These are phyloP conservation scores for Beaufortia kweichowensis DNA, from an alignment of 2,113 vertebrate genomes.

Conservation along the genomic window DNA sequence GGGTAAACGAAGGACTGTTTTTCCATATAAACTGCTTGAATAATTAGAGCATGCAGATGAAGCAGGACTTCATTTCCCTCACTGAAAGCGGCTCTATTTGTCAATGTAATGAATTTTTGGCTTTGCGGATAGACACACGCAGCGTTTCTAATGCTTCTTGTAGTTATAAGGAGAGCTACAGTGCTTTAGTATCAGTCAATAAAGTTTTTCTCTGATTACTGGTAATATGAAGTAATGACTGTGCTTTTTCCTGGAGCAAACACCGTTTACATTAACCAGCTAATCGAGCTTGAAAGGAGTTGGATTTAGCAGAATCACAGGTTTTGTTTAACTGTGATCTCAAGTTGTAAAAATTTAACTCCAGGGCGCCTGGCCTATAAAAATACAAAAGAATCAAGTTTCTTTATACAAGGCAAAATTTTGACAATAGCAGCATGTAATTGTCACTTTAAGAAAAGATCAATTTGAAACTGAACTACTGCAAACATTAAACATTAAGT, in stretches of 20 bases:
- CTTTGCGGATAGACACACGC: conserved; percentile 21
- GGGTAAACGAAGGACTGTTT: conserved; percentile 35
- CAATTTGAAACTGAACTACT: neutral
- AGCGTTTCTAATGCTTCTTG: conserved; percentile 35
- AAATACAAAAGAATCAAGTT: neutral
- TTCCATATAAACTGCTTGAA: conserved; percentile 8
- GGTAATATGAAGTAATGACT: conserved; percentile 39
- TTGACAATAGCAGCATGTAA: too few species aligned
- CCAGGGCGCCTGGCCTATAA: neutral
- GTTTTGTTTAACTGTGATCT: neutral
- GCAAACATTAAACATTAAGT: too few species aligned
- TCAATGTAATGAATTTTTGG: conserved; percentile 44
- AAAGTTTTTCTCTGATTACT: conserved; percentile 38
- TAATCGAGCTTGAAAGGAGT: neutral
- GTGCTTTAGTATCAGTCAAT: conserved; percentile 36
- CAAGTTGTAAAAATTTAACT: neutral
- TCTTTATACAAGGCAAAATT: too few species aligned
- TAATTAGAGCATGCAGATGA: conserved; percentile 16
- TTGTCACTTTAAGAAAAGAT: neutral
- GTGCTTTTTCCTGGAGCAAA: neutral
- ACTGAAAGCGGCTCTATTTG: conserved; percentile 21
- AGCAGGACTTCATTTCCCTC: conserved; percentile 40
- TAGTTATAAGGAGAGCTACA: conserved; percentile 12
- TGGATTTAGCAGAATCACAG: neutral
- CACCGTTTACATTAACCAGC: neutral